Evolutionary conservation across 2,888 invertebrate species (phyloP).

Genomic region (Agrochola macilenta): DNA sequence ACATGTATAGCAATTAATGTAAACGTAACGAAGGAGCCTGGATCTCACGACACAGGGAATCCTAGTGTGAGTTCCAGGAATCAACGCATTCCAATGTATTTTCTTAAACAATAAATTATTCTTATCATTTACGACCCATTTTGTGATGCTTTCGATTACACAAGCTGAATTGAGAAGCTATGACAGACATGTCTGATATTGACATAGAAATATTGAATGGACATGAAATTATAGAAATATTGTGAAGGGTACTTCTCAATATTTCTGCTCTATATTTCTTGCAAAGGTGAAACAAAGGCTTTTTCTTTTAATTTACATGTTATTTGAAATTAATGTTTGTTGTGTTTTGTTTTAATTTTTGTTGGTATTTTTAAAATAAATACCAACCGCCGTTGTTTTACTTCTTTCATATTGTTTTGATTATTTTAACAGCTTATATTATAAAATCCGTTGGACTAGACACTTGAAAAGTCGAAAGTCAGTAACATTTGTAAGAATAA

Average conservation of each 20-base stretch:
- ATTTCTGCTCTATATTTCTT: not conserved
- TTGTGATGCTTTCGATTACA: not conserved
- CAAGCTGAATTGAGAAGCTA: slow-evolving; percentile 17
- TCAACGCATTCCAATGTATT: too few species aligned
- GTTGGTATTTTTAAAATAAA: not conserved
- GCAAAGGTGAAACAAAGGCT: too few species aligned
- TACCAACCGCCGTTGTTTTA: not conserved
- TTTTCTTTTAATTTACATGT: not conserved
- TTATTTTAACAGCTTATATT: not conserved
- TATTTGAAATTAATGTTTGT: not conserved
- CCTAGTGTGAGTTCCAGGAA: too few species aligned
- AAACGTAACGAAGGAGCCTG: too few species aligned
- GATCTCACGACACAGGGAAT: too few species aligned
- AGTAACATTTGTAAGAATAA: slow-evolving; percentile 2
- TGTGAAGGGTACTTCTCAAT: not conserved
- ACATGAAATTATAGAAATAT: too few species aligned
- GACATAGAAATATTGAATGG: too few species aligned
- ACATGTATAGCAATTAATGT: too few species aligned
- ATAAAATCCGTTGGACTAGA: not conserved
- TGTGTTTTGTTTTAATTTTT: not conserved
- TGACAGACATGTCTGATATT: slow-evolving; percentile 9
- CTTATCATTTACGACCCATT: slow-evolving; percentile 2
- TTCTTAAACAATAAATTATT: too few species aligned
- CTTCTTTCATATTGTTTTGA: not conserved
- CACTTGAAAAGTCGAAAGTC: not conserved